phyloP scores from a whole-genome alignment of 2,113 vertebrate species.

The Falco punctatus region DNA sequence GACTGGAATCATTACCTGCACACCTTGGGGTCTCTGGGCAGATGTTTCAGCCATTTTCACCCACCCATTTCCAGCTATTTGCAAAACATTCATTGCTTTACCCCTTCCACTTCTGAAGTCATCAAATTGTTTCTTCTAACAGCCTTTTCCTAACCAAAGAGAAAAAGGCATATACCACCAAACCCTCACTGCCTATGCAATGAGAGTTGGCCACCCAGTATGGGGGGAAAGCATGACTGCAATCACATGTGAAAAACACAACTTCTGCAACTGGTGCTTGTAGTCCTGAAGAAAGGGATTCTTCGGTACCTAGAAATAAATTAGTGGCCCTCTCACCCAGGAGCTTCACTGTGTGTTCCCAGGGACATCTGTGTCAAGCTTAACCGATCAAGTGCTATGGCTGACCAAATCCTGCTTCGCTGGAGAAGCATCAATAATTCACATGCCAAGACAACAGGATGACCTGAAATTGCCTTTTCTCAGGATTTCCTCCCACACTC shows the following conservation, averaged over 20 bases:
- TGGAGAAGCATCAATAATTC: not conserved
- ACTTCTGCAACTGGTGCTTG: not conserved
- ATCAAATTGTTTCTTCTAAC: not conserved
- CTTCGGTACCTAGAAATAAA: not conserved
- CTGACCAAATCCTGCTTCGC: not conserved
- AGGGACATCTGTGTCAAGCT: not conserved
- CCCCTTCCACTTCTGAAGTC: not conserved
- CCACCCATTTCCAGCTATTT: not conserved
- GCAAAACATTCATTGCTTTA: not conserved
- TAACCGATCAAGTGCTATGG: not conserved
- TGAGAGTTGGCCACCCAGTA: not conserved
- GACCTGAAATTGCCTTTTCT: not conserved
- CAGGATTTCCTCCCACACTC: not conserved
- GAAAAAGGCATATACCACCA: not conserved
- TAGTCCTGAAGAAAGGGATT: not conserved
- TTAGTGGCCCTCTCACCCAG: not conserved
- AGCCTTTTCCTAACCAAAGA: not conserved
- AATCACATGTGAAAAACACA: not conserved
- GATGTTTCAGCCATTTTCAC: not conserved
- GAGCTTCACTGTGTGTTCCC: accelerated
- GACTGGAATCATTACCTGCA: not conserved
- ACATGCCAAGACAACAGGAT: not conserved
- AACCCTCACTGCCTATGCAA: not conserved
- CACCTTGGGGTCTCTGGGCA: not conserved
- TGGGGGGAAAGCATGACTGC: not conserved